Base-by-base conservation (phyloP, 1,140 invertebrate genomes). In the Pomacea maculata region DNA sequence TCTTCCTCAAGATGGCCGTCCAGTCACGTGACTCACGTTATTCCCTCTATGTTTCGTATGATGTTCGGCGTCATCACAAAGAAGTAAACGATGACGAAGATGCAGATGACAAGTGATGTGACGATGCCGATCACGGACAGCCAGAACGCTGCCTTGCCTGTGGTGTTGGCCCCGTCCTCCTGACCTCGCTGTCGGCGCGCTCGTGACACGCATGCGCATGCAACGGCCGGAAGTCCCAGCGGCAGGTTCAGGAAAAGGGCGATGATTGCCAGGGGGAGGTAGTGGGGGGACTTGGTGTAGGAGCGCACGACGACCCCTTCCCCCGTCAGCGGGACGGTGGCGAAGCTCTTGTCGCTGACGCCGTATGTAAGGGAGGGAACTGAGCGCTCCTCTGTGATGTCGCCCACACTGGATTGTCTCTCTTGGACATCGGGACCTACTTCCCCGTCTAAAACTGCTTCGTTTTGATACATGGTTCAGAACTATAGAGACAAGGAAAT, bases 1-100 rank as follows among this genome's bases (percentile, higher is more conserved):
- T 1, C 8, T 61, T 61, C 57, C 57, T 61, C 57, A 1, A 14
- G 57, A 6, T 61, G 11, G 57, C 11, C 15, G 4, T 14, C 57
- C 57, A 61, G 15, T 6, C 57, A 61, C 57, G 57, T 61, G 57
- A 61, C 57, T 61, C 57, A 61, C 57, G 57, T 77, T 64, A 79
- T 68, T 21, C 73, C 70, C 34, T 71, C 55, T 54, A 25, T 34
- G 15, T 34, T 64, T 15, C 34, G 15, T 52, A 82, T 82, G 61
- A 82, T 82, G 61, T 82, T 82, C 2, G 81, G 81, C 11, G 63
- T 75, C n/a, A 82, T 82, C 15, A 82, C 81, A 55, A 76, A 75
- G 54, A 79, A 25, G 75, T 82, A 82, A n/a, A 82, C 78, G 25
- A 79, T 34, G 55, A 75, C 64, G 55, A 82, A 82, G 54, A 82